Evolutionary conservation across 2,113 vertebrate species (phyloP), one percentile per base, ranked within the genome.

Genomic region (Phaethornis superciliosus): DNA sequence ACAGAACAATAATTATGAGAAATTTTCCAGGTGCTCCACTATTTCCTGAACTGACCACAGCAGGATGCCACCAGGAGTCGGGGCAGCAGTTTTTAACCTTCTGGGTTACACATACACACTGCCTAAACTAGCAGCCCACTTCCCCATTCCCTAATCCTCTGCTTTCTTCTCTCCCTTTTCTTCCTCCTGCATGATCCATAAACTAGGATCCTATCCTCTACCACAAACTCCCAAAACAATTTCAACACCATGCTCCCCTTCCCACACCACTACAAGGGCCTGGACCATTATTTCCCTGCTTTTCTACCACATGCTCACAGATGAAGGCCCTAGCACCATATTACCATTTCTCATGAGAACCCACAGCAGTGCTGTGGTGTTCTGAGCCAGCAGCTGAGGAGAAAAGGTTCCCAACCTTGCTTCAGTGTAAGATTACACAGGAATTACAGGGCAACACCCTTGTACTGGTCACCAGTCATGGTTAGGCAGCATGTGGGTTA

Each of bases 71-170:
- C 3, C 32, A 81, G 77, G 42, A 89, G 16, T 11, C 2, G 4
- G 14, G 32, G 30, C 27, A 89, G 75, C 62, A 91, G 58, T 30
- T 69, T 23, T 64, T 59, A 32, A 65, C 32, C 30, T 62, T 56
- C 40, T 54, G n/a, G 35, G 19, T 1, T 55, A 35, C 30, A 42
- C 0, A 4, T 18, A 23, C 19, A 32, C 0, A 0, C 26, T 81
- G 27, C 51, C 54, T 85, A 21, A 91, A 58, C 22, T 62, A 49
- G 4, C 15, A 37, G 32, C 15, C 46, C 32, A 32, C 23, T 14
- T 47, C 51, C 52, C 33, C 21, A 12, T 19, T 74, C 60, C 56
- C 44, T 47, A 20, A 26, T 30, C 26, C 51, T 63, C 56, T 71
- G 37, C 37, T n/a, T 65, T 71, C 30, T 58, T 51, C 42, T 10